Evolutionary conservation across 2,888 invertebrate species (phyloP), one percentile per base, ranked within the genome.

Genomic region (Drosophila maculinotata): DNA sequence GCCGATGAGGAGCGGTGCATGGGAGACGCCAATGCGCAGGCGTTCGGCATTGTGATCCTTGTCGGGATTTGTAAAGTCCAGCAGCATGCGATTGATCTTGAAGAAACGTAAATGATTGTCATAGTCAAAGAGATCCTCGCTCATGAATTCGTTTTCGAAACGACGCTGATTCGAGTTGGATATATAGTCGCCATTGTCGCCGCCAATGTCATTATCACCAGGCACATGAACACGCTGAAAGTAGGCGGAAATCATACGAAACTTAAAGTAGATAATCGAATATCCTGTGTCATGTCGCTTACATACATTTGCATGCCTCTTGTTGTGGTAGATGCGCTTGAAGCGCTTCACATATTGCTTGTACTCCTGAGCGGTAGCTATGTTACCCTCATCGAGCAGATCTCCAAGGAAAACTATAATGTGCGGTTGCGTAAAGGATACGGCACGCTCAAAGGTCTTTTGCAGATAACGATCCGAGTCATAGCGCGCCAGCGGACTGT

Each of bases 171-270:
- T 97, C n/a, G 93, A 91, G 41, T 92, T 91, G 17, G 94, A 94
- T 53, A 92, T 91, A 36, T 97, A 94, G 33, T 94, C 93, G 82
- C 95, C 95, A 65, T 93, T 95, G 92, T 99, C 99, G 10, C 99
- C 99, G 6, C 99, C 99, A 60, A 99, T 97, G 89, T 99, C 99
- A 92, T 99, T 99, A 90, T 99, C 99, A 4, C 99, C 99, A 15
- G 98, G 97, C 68, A 99, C 91, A 93, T 96, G 98, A 51, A 99
- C 93, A 92, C 94, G 94, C 96, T 96, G 91, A 26, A 92, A 81
- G 36, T 81, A 88, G 1, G 86, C 77, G 25, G 85, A 83, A n/a
- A 89, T 66, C 76, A 80, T 80, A 47, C 77, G 76, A 57, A 89
- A 83, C 89, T 89, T n/a, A n/a, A 66, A 28, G 23, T 36, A 6